Evolutionary conservation across 2,888 invertebrate genomes (phyloP), one percentile per base, ranked within the genome.

Genomic region (Epicampocera succincta): DNA sequence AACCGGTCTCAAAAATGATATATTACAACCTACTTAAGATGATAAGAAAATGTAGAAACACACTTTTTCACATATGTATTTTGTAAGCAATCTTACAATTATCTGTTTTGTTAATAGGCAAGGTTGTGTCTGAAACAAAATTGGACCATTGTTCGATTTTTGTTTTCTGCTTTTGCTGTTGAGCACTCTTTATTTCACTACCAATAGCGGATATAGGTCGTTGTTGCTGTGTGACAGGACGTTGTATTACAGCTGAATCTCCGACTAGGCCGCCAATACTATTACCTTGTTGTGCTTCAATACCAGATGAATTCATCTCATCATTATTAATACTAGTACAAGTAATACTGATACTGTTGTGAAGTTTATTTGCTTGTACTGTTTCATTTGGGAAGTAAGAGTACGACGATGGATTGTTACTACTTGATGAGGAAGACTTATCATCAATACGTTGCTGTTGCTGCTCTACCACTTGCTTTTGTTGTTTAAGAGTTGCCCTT

Each of bases 181-280:
- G 87, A 11, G 87, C 87, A 60, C 79, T 87, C 71, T 87, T 91
- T 25, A 90, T 84, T 86, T 91, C 91, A 85, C 91, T 91, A 12
- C 91, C 91, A 82, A 91, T 91, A 19, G 91, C 91, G 2, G 90
- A 90, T 46, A 90, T 86, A 68, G 88, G 90, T 46, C 84, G 84
- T 58, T 85, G 69, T 15, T 86, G 85, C 25, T 86, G 85, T 48
- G 84, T 66, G 29, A 86, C 84, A 5, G 89, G 89, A 19, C 89
- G 88, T 50, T 88, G 88, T 71, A 89, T 89, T 60, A 89, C 85
- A 11, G 89, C 89, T 3, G 89, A 88, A 69, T 89, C 89, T 17
- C 89, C 89, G 12, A 84, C 84, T 56, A 89, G 83, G 6, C 89
- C 84, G 5, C 87, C 86, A 1, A 85, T 65, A 17, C 52, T 56